phyloP scores from a whole-genome alignment of 1,140 invertebrate genomes.

The Acromyrmex heyeri region DNA sequence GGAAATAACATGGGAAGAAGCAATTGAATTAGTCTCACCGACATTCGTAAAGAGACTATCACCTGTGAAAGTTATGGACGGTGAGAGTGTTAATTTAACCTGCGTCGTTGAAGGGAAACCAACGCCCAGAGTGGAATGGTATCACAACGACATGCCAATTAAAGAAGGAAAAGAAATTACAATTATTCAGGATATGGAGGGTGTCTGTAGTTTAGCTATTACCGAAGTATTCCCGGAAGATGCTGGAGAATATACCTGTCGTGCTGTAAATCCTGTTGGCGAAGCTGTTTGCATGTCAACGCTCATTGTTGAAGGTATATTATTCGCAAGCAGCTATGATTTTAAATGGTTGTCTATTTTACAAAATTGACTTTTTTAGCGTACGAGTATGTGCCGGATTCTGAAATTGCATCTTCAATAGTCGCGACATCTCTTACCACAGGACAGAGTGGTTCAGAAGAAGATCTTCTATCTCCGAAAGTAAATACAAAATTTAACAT shows the following conservation, averaged over 20 bases:
- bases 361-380: constrained; percentile 89
- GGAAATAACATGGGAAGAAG: constrained; percentile 88
- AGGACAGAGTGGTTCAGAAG: constrained; percentile 91
- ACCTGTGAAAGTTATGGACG: constrained; percentile 95
- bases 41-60: constrained; percentile 91
- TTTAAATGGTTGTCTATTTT: not conserved
- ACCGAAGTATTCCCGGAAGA: constrained; percentile 98
- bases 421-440: constrained; percentile 87
- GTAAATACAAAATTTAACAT: constrained; percentile 83
- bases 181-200: constrained; percentile 92
- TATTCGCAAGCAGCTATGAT: not conserved
- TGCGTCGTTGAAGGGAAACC: constrained; percentile 93
- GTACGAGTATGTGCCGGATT: constrained; percentile 97
- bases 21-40: constrained; percentile 90
- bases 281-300: constrained; percentile 93
- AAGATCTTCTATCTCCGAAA: constrained; percentile 93
- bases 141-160: constrained; percentile 91
- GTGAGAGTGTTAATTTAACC: constrained; percentile 93
- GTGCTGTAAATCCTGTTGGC: constrained; percentile 94
- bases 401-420: constrained; percentile 91
- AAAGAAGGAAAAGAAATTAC: constrained; percentile 93
- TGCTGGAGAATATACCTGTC: constrained; percentile 94
- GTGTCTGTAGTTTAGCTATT: constrained; percentile 94
- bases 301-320: constrained; percentile 93
- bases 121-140: constrained; percentile 94